Percentiles rank a stretch among this genome's conserved stretches.
Conservation (phyloP, 2,888 invertebrate genomes). For the Ctenicera cuprea region DNA sequence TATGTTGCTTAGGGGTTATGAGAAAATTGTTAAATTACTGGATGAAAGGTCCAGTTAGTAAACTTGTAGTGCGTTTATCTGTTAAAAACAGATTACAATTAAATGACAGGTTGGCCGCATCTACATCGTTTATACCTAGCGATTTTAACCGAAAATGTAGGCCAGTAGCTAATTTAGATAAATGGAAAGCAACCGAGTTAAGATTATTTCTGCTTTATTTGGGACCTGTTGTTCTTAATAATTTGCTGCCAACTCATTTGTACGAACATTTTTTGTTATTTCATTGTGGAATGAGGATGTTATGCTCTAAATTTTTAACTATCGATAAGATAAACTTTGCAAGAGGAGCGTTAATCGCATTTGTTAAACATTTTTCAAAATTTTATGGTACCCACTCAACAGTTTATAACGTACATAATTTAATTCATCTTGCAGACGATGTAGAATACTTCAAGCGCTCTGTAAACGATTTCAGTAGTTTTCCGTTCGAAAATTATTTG, state of each 20-base stretch:
- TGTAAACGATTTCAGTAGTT: constrained; percentile 32
- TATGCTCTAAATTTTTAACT: constrained; percentile 25
- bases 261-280: constrained; percentile 48
- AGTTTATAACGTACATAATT: constrained; percentile 35
- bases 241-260: constrained; percentile 25
- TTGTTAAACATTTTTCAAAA: too few species aligned
- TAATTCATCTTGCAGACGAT: constrained; percentile 36
- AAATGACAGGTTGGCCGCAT: neutral
- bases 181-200: neutral
- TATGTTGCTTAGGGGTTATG: constrained; percentile 38
- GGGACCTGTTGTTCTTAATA: neutral
- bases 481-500: constrained; percentile 41
- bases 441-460: constrained; percentile 7
- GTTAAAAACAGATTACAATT: neutral
- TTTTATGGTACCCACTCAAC: too few species aligned
- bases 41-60: constrained; percentile 19
- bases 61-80: neutral
- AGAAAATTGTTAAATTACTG: constrained; percentile 14
- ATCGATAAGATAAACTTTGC: constrained; percentile 24
- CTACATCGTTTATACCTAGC: constrained; percentile 30
- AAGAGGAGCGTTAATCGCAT: constrained; percentile 26
- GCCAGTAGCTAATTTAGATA: constrained; percentile 35
- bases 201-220: constrained; percentile 3
- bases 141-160: constrained; percentile 52
- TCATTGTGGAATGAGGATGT: constrained; percentile 45